phyloP scores from a whole-genome alignment of 2,797 vertebrate species.

The Parauchenoglanis punctatus region DNA sequence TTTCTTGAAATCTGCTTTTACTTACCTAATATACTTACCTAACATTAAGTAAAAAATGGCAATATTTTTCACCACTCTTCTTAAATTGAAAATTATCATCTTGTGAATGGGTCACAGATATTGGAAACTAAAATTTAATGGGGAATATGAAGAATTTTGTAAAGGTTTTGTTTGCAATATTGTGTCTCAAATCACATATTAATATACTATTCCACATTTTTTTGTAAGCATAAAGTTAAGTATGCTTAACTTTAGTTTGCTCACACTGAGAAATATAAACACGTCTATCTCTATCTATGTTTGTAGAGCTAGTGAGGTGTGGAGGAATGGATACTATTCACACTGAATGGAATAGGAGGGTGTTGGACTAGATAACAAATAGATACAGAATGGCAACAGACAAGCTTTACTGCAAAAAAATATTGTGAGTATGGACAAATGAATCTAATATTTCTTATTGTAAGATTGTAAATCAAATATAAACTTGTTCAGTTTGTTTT shows the following conservation, averaged over 20 bases:
- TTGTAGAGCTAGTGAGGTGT: neutral
- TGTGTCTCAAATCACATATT: neutral
- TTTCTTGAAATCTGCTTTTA: neutral
- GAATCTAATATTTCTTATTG: neutral
- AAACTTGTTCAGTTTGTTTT: neutral
- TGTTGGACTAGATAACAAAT: neutral
- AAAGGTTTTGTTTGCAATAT: neutral
- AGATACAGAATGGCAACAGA: neutral
- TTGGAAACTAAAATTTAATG: neutral
- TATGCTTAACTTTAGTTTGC: neutral
- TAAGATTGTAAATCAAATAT: neutral
- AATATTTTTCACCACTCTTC: neutral
- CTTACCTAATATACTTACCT: neutral
- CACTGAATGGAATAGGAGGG: neutral
- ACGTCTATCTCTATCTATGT: neutral
- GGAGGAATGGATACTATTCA: neutral
- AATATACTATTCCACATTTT: neutral
- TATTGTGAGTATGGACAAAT: neutral
- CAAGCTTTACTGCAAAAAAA: conserved; percentile 15
- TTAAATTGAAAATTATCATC: neutral
- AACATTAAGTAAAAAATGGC: neutral
- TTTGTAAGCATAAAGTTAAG: neutral
- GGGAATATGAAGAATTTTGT: neutral
- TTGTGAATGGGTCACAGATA: neutral
- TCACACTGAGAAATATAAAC: neutral